These are phyloP conservation scores for Phaonia tiefii DNA, from an alignment of 2,888 invertebrate species.

Conservation along the genomic window DNA sequence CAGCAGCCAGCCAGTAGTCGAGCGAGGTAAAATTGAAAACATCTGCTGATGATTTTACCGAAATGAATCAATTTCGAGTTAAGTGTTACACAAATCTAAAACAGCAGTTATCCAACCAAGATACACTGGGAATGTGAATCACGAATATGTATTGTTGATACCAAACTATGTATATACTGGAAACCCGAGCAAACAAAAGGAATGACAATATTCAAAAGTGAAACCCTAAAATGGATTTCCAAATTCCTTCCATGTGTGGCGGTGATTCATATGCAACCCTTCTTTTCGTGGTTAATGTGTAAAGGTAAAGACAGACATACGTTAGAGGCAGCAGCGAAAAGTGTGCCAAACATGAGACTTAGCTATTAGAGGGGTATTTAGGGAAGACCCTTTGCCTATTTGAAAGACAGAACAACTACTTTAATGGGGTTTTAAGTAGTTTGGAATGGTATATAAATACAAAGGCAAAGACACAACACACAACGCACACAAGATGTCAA, in stretches of 20 bases:
- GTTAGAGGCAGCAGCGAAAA: slow-evolving; percentile 21
- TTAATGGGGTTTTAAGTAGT: slow-evolving; percentile 50
- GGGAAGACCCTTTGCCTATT: slow-evolving; percentile 28
- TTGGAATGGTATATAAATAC: slow-evolving; percentile 12
- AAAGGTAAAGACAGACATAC: background rate
- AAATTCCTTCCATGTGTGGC: no score
- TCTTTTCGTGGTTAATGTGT: background rate
- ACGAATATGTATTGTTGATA: no score
- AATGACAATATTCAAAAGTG: slow-evolving; percentile 17
- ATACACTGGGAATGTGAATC: no score
- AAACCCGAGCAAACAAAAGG: background rate
- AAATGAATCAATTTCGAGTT: slow-evolving; percentile 75
- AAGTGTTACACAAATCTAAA: slow-evolving; percentile 53
- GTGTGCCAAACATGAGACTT: slow-evolving; percentile 61
- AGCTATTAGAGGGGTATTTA: slow-evolving; percentile 38
- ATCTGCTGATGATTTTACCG: slow-evolving; percentile 71
- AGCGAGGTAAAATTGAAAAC: slow-evolving; percentile 67
- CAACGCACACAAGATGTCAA: slow-evolving; percentile 25
- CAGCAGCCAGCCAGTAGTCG: background rate
- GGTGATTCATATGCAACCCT: no score
- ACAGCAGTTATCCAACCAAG: slow-evolving; percentile 43
- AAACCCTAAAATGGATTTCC: slow-evolving; percentile 6
- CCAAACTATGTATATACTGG: no score
- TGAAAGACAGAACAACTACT: slow-evolving; percentile 2
- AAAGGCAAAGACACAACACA: background rate